A percentile compares a stretch with the other conserved stretches of the same genome.
Evolutionary conservation across 2,113 vertebrate genomes (phyloP).

Genomic region (Campylomormyrus numenius): DNA sequence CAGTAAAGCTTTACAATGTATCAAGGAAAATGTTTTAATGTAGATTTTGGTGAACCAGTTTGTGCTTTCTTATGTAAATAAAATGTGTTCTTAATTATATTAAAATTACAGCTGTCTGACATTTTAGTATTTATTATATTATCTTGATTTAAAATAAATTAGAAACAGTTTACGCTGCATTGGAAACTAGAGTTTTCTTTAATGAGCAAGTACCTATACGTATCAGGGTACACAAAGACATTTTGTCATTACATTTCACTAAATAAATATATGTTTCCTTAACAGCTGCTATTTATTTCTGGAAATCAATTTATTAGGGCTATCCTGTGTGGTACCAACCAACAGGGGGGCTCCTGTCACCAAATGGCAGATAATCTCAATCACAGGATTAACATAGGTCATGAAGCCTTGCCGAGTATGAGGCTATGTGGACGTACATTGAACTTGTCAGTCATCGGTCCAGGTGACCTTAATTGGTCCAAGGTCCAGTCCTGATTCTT

Average conservation of each 20-base stretch:
- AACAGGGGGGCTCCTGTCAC: not conserved
- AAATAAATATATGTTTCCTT: not conserved
- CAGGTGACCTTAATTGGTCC: not conserved
- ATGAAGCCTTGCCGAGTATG: not conserved
- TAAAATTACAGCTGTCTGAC: slow-evolving; percentile 22
- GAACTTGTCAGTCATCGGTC: not conserved
- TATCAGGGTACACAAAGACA: not conserved
- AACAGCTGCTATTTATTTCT: not conserved
- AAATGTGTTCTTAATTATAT: slow-evolving; percentile 71
- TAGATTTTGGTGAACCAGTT: slow-evolving; percentile 72
- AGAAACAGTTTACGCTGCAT: not conserved
- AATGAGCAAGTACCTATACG: not conserved
- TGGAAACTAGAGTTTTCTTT: not conserved
- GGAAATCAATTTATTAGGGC: not conserved
- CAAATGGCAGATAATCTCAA: not conserved
- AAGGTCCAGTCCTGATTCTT: not conserved
- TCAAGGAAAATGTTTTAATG: slow-evolving; percentile 64
- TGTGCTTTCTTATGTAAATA: slow-evolving; percentile 80
- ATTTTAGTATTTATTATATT: not conserved
- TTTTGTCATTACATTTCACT: not conserved
- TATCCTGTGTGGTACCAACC: not conserved
- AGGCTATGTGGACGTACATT: not conserved
- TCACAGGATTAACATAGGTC: not conserved
- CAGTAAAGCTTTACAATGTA: slow-evolving; percentile 68
- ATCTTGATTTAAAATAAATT: not conserved